These are phyloP conservation scores for Proteles cristata DNA, from an alignment of 2,113 vertebrate species.

Conservation along the genomic window DNA sequence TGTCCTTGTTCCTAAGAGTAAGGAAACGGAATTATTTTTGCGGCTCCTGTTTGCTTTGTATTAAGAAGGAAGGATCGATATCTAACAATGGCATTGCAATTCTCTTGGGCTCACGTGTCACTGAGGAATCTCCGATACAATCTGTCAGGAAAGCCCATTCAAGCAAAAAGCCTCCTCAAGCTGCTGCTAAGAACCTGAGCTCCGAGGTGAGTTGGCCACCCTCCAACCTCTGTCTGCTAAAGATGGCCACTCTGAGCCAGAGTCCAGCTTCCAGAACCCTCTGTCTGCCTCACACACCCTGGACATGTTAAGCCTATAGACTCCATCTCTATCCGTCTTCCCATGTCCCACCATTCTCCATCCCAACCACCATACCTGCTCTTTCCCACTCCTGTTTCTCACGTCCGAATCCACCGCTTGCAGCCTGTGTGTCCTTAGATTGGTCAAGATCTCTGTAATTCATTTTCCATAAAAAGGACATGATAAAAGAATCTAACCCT, in stretches of 20 bases:
- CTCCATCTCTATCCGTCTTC: not conserved
- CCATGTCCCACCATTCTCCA: no score
- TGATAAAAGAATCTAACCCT: not conserved
- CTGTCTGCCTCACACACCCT: not conserved
- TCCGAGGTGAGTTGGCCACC: not conserved
- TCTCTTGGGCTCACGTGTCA: not conserved
- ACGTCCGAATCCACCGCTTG: not conserved
- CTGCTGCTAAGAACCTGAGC: not conserved
- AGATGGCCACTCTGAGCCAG: not conserved
- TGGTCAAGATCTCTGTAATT: not conserved
- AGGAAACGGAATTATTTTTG: slow-evolving; percentile 8
- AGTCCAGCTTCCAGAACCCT: not conserved
- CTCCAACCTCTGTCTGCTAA: not conserved
- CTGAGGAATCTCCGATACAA: not conserved
- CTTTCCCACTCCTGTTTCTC: not conserved
- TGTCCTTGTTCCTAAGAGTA: not conserved
- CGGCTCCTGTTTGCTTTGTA: not conserved
- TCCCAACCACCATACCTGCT: not conserved
- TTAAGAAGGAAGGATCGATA: slow-evolving; percentile 4
- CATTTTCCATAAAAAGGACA: not conserved
- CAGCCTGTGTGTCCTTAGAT: not conserved
- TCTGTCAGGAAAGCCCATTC: not conserved
- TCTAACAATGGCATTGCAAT: not conserved
- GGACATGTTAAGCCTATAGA: not conserved
- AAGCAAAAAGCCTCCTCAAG: not conserved